Evolutionary conservation across 2,797 vertebrate species (phyloP).

Genomic region (Myotis planiceps): DNA sequence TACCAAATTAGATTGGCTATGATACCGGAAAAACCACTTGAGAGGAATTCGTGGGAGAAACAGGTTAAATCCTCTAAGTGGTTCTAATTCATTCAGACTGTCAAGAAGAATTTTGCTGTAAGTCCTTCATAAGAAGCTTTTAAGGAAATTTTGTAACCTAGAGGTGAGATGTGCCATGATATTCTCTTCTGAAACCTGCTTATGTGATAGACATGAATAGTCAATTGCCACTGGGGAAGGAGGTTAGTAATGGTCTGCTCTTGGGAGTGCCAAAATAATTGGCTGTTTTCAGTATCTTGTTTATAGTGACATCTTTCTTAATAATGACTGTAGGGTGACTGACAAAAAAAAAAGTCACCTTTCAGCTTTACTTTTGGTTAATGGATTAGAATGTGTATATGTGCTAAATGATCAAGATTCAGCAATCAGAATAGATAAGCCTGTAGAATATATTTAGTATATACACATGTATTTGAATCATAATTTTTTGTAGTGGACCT

Average conservation of each 20-base stretch:
- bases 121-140: conserved; percentile 23
- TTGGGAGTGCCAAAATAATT: background rate
- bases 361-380: conserved; percentile 27
- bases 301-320: background rate
- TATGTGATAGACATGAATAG: background rate
- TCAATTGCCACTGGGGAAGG: background rate
- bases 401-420: background rate
- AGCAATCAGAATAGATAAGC: background rate
- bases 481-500: background rate
- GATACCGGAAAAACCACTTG: background rate
- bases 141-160: background rate
- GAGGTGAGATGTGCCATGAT: background rate
- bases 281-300: background rate
- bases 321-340: background rate
- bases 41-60: background rate
- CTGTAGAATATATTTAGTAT: background rate
- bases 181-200: background rate
- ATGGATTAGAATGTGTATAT: background rate
- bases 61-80: background rate
- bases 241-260: background rate
- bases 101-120: conserved; percentile 8
- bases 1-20: background rate
- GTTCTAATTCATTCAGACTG: conserved; percentile 34
- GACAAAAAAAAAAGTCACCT: background rate
- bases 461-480: background rate